phyloP scores from a whole-genome alignment of 1,140 invertebrate species.

The Nasonia giraulti region DNA sequence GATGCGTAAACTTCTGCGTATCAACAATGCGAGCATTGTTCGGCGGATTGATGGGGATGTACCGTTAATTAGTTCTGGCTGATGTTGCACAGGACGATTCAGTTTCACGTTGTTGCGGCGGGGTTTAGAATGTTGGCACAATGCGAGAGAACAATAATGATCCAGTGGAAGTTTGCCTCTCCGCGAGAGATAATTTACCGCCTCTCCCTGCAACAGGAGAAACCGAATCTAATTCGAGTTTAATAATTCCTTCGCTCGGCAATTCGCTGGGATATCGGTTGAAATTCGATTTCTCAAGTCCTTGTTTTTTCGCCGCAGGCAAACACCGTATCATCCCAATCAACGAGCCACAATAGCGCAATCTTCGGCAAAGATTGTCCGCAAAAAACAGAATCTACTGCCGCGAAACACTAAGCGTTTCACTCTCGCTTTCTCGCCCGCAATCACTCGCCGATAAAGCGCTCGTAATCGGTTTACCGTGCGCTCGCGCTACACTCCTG shows the following conservation, averaged over 20 bases:
- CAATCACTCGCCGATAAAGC: conserved; percentile 34
- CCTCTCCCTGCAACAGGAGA: too few species aligned
- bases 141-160: background rate
- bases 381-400: conserved; percentile 22
- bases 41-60: background rate
- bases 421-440: conserved; percentile 17
- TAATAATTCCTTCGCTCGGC: background rate
- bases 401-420: background rate
- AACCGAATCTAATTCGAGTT: background rate
- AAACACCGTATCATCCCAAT: background rate
- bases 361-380: background rate
- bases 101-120: background rate
- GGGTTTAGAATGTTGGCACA: background rate
- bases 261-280: background rate
- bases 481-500: conserved; percentile 32
- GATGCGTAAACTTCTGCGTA: background rate
- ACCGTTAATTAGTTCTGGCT: background rate
- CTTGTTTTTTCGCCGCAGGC: background rate
- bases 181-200: background rate
- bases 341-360: background rate
- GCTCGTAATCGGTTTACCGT: conserved; percentile 37
- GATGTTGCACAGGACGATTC: background rate
- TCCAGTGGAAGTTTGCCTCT: background rate
- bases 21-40: background rate
- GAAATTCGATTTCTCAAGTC: background rate